Conservation (phyloP, 2,888 invertebrate genomes). For the Phalera bucephala region DNA sequence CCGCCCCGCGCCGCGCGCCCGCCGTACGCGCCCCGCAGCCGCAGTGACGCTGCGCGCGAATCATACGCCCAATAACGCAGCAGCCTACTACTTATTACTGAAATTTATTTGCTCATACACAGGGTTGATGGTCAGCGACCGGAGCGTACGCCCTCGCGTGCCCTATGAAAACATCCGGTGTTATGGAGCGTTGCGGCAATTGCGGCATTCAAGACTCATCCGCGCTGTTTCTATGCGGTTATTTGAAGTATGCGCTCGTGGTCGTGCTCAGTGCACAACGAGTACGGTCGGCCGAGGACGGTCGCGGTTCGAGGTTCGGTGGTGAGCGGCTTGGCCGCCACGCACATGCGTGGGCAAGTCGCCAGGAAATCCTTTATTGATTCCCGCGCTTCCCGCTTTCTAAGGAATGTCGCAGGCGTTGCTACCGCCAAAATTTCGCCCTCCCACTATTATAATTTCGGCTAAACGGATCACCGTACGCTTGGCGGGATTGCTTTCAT, state of each 20-base stretch:
- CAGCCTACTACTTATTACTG: conserved; percentile 71
- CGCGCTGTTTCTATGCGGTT: background rate
- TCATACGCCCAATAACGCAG: conserved; percentile 81
- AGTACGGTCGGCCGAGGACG: conserved; percentile 8
- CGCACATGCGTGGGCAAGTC: conserved; percentile 82
- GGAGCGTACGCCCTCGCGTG: conserved; percentile 32
- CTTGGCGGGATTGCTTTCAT: conserved; percentile 49
- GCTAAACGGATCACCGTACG: conserved; percentile 62
- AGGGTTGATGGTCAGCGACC: conserved; percentile 61
- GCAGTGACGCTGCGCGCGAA: conserved; percentile 80
- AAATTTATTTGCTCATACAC: conserved; percentile 76
- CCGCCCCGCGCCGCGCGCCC: conserved; percentile 35
- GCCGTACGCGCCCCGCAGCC: conserved; percentile 50
- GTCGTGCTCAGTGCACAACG: background rate
- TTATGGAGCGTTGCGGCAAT: conserved; percentile 6
- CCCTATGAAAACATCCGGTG: conserved; percentile 25
- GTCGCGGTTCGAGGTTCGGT: conserved; percentile 27
- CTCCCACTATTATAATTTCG: conserved; percentile 64
- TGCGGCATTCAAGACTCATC: conserved; percentile 15
- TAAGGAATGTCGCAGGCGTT: conserved; percentile 79
- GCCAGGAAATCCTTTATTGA: conserved; percentile 83
- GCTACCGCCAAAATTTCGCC: conserved; percentile 69
- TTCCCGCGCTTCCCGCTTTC: conserved; percentile 79
- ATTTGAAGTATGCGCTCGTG: background rate
- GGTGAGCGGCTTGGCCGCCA: conserved; percentile 58